phyloP scores from a whole-genome alignment of 2,888 invertebrate species.

The Phania funesta region DNA sequence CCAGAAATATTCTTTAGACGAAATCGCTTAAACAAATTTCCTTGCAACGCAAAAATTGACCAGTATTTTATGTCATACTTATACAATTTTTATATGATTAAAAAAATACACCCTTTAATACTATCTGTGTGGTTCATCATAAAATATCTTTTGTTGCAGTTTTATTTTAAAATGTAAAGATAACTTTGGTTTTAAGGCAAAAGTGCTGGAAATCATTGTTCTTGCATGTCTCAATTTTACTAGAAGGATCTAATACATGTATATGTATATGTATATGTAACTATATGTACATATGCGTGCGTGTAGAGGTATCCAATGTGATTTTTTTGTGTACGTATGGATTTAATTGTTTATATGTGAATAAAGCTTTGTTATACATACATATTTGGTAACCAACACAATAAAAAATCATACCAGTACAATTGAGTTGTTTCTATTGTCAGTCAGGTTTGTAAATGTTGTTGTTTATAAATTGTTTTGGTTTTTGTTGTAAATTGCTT shows the following conservation, averaged over 20 bases:
- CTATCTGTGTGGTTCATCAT: too few species aligned
- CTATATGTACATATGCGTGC: background rate
- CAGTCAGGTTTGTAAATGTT: background rate
- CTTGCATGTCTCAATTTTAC: slow-evolving; percentile 6
- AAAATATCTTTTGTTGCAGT: background rate
- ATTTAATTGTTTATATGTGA: slow-evolving; percentile 4
- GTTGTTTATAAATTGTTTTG: background rate
- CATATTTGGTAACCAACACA: background rate
- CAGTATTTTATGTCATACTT: too few species aligned
- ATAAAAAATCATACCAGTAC: background rate
- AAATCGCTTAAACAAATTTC: too few species aligned
- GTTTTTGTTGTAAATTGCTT: background rate
- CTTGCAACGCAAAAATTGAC: too few species aligned
- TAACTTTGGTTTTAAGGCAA: slow-evolving; percentile 7
- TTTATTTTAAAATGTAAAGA: slow-evolving; percentile 7
- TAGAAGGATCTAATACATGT: background rate
- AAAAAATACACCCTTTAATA: background rate
- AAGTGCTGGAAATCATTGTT: background rate
- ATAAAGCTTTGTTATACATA: background rate
- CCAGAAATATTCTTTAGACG: too few species aligned
- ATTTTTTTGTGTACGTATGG: background rate
- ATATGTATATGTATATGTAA: background rate
- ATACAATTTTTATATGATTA: too few species aligned
- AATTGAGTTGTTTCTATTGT: background rate
- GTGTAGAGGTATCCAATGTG: background rate